Evolutionary conservation across 2,797 vertebrate species (phyloP), one percentile per base, ranked within the genome.

Genomic region (Paratrypauchen microcephalus): DNA sequence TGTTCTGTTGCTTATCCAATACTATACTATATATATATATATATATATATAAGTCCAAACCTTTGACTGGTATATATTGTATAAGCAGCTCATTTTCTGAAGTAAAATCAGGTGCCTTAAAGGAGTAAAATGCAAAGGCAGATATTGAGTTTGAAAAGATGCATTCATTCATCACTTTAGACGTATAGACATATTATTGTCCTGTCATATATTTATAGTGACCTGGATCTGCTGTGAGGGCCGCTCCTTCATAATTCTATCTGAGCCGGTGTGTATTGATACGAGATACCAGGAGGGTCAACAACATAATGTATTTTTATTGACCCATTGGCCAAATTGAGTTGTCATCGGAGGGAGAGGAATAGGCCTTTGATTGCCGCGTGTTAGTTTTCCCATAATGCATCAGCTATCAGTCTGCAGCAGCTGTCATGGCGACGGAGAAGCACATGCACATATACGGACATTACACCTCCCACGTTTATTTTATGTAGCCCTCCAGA

Each of bases 381-480:
- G 69, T 69, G 70, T 65, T 6, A 5, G 26, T 48, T 28, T 39
- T 48, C 54, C 19, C 45, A 4, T 39, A 59, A 76, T 72, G 72
- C 63, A 75, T 57, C 68, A 65, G 55, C 70, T 30, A 76, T 88
- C 79, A 45, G 63, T 84, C 75, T 73, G 74, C 66, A 68, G 63
- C 32, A 65, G 77, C 80, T 80, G 80, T 75, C 82, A 77, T 74
- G 71, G 69, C 39, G 72, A 4, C 68, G 50, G 63, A 73, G 36
- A 18, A 63, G 39, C 63, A 24, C 61, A 2, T 2, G 7, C 12
- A 47, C 45, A 12, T 9, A 13, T 30, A 15, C 2, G 23, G 23
- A 57, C 24, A 28, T 57, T 23, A 55, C 11, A 1, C 52, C 9
- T 8, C n/a, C 52, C 52, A 23, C n/a, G 19, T 55, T 55, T 24